Evolutionary conservation across 2,113 vertebrate genomes (phyloP).

Genomic region (Chelonoidis abingdonii): DNA sequence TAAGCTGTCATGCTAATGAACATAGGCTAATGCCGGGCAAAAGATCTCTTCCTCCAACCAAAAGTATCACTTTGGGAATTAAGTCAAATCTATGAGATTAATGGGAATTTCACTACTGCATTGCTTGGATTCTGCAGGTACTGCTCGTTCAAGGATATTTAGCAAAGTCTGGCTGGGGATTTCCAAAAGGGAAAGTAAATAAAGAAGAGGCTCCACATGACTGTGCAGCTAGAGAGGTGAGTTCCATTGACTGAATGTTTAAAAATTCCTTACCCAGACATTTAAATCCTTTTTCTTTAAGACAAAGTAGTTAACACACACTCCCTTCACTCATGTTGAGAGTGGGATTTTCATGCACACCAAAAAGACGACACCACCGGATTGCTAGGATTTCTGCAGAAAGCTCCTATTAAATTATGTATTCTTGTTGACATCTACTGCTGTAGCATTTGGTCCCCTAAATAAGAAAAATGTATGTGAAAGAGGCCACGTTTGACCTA

Average conservation of each 20-base stretch:
- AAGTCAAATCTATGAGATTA: neutral
- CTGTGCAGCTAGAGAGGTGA: conserved; percentile 96
- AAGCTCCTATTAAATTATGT: neutral
- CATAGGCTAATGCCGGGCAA: neutral
- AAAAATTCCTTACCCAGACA: neutral
- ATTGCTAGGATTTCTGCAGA: neutral
- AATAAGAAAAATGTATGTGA: neutral
- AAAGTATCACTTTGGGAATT: neutral
- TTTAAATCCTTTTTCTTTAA: neutral
- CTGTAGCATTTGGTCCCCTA: neutral
- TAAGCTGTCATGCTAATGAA: neutral
- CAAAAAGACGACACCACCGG: neutral
- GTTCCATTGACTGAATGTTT: neutral
- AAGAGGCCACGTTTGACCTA: neutral
- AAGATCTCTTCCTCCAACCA: neutral
- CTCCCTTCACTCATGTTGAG: neutral
- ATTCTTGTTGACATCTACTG: neutral
- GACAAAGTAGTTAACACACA: neutral
- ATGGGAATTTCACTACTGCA: neutral
- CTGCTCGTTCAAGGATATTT: conserved; percentile 97
- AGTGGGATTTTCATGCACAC: fast-evolving
- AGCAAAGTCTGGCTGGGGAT: conserved; percentile 98
- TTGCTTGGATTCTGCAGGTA: conserved; percentile 79
- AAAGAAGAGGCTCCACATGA: conserved; percentile 97
- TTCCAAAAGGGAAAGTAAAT: conserved; percentile 98